A percentile compares a stretch with the other conserved stretches of the same genome.
Evolutionary conservation across 2,888 invertebrate genomes (phyloP).

Genomic region (Hypselothyrea guttata): DNA sequence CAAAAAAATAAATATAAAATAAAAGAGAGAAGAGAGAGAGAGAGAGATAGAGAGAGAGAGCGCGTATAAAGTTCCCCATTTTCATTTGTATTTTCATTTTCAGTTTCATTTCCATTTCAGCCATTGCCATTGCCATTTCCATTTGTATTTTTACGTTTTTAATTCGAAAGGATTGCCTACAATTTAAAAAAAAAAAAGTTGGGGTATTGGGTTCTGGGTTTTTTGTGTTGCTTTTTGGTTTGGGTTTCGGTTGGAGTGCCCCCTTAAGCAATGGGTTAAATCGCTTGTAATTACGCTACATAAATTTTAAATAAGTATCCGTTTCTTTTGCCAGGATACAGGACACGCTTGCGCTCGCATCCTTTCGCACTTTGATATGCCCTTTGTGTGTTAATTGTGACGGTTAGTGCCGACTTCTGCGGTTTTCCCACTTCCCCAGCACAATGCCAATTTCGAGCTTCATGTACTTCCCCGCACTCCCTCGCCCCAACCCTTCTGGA

Average conservation of each 20-base stretch:
- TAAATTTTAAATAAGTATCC: slow-evolving; percentile 79
- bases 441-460: slow-evolving; percentile 64
- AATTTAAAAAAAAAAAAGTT: slow-evolving; percentile 6
- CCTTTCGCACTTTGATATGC: slow-evolving; percentile 35
- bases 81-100: slow-evolving; percentile 1
- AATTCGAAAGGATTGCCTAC: slow-evolving; percentile 49
- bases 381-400: slow-evolving; percentile 72
- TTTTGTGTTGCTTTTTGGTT: slow-evolving; percentile 5
- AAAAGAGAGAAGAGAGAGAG: slow-evolving; percentile 3
- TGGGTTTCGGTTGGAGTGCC: slow-evolving; percentile 9
- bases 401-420: slow-evolving; percentile 50
- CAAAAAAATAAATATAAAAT: too few species aligned
- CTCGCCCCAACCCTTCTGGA: neutral
- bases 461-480: slow-evolving; percentile 34
- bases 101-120: neutral
- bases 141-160: slow-evolving; percentile 36
- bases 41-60: neutral
- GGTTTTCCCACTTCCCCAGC: slow-evolving; percentile 47
- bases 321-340: slow-evolving; percentile 62
- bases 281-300: slow-evolving; percentile 79
- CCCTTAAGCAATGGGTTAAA: slow-evolving; percentile 68
- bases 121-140: slow-evolving; percentile 32
- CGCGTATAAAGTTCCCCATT: slow-evolving; percentile 2
- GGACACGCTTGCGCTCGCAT: slow-evolving; percentile 1
- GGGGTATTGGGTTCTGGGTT: neutral